Evolutionary conservation across 2,113 vertebrate genomes (phyloP).

Genomic region (Myotis brandtii): DNA sequence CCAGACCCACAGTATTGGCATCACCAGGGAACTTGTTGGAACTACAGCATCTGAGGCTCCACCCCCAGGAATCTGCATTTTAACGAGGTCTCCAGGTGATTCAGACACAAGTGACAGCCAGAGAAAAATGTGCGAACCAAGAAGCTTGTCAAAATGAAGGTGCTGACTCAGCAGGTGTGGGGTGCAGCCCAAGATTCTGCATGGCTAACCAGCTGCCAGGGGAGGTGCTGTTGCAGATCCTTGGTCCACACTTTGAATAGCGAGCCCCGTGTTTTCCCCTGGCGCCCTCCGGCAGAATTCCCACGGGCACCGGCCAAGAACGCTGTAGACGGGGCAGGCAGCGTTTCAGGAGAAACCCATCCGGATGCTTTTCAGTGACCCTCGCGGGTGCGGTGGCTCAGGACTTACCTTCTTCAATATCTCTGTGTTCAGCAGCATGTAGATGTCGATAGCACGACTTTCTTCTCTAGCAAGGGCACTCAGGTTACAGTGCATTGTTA

Average conservation of each 20-base stretch:
- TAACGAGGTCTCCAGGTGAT: not conserved
- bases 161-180: not conserved
- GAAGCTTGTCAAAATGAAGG: not conserved
- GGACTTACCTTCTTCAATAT: conserved; percentile 93
- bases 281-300: not conserved
- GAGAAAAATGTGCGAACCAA: not conserved
- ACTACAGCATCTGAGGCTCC: not conserved
- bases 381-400: fast-evolving
- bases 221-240: not conserved
- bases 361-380: not conserved
- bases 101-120: not conserved
- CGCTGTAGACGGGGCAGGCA: not conserved
- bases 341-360: not conserved
- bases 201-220: not conserved
- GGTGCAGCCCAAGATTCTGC: not conserved
- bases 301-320: not conserved
- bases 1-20: no score
- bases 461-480: conserved; percentile 94
- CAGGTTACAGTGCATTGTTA: conserved; percentile 91
- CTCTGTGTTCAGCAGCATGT: conserved; percentile 96
- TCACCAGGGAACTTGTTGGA: not conserved
- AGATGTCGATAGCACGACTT: conserved; percentile 91
- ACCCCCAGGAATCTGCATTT: not conserved
- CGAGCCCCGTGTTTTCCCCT: not conserved
- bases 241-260: not conserved